These are phyloP conservation scores for Poeciliopsis prolifica DNA, from an alignment of 2,113 vertebrate species.

Conservation along the genomic window DNA sequence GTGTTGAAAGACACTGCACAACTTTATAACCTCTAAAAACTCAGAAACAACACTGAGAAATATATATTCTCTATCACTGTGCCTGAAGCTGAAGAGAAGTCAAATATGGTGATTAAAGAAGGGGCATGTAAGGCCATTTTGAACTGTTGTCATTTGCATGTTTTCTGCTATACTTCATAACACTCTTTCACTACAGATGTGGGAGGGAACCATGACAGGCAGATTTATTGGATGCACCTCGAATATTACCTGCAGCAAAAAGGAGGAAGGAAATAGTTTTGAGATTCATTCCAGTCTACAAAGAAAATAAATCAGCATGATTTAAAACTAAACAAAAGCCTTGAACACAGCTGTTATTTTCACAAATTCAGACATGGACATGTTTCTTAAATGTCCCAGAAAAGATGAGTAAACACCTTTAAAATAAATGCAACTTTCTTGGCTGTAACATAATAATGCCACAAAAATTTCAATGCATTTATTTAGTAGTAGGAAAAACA, in stretches of 20 bases:
- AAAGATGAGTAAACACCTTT: neutral
- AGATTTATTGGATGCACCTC: conserved; percentile 62
- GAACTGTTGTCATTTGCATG: conserved; percentile 19
- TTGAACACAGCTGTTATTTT: neutral
- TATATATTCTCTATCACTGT: neutral
- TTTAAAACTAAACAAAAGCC: neutral
- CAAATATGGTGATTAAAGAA: conserved; percentile 15
- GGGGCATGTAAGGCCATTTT: neutral
- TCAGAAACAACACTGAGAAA: conserved; percentile 1
- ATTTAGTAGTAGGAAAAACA: neutral
- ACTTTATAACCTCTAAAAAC: conserved; percentile 17
- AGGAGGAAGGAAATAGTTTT: conserved; percentile 30
- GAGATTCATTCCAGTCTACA: conserved; percentile 27
- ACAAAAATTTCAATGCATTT: neutral
- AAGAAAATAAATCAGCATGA: conserved; percentile 19
- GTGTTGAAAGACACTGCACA: conserved; percentile 5
- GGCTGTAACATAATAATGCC: neutral
- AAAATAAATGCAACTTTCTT: neutral
- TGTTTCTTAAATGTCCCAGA: neutral
- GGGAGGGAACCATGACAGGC: conserved; percentile 56
- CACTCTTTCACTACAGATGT: conserved; percentile 42
- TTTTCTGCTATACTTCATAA: conserved; percentile 18
- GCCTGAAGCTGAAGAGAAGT: neutral
- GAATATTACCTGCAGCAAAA: conserved; percentile 52
- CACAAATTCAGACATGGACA: neutral